Base-by-base conservation (phyloP, 2,113 vertebrate species). In the Myocastor coypus region DNA sequence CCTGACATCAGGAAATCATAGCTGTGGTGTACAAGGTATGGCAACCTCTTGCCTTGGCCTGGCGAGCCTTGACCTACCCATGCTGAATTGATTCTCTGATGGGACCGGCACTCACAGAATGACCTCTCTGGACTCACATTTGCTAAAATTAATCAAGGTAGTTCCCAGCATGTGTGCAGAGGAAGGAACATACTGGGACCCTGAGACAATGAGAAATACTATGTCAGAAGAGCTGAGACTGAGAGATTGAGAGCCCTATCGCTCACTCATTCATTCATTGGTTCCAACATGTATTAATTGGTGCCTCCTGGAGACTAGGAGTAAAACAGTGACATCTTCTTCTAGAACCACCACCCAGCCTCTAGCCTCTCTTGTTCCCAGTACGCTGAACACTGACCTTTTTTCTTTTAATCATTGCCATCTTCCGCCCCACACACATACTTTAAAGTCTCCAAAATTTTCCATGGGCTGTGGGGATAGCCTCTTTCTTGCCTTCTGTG, bases 1-100 rank as follows among this genome's bases (percentile, higher is more conserved):
- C 1, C 2, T 22, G 26, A 17, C 71, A 55, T 14, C 4, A 0
- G 1, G 0, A 59, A 2, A 40, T 66, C 2, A 57, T n/a, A 0
- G 34, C 13, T 30, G 66, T 17, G 0, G 40, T 92, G 52, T 69
- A 64, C 42, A 81, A 87, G 69, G 16, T 30, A 5, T 7, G 3
- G 7, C 20, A 26, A 0, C 52, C 42, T 82, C 86, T 34, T 34
- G 22, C 55, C 66, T 85, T 30, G 11, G 6, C 55, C 26, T 52
- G 63, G 17, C 12, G 5, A 10, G n/a, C 37, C 81, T 20, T 61
- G 59, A 90, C 20, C 61, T 1, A 26, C 37, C 55, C 30, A 1
- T 20, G n/a, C 19, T 40, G 26, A 46, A 6, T 14, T 77, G 64
- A 92, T 59, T 68, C 20, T 92, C 50, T 50, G 59, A 92, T 9